Evolutionary conservation across 2,888 invertebrate species (phyloP).

Genomic region (Caenorhabditis wallacei): DNA sequence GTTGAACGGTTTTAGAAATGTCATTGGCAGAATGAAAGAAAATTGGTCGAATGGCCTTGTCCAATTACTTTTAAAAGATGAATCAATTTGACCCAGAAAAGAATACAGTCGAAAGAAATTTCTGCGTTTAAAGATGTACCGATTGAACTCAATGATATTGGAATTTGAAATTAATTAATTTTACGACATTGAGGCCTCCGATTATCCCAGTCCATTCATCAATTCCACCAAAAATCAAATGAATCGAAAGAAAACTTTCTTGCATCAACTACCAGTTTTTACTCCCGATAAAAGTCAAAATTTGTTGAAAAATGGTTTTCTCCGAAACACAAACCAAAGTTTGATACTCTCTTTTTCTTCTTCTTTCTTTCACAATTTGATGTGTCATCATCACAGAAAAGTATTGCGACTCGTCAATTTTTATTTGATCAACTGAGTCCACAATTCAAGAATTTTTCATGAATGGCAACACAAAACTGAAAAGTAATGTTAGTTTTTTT

Average conservation of each 20-base stretch:
- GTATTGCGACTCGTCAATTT: not conserved
- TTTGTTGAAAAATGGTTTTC: conserved; percentile 9
- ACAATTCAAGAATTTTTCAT: conserved; percentile 42
- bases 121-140: not conserved
- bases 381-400: conserved; percentile 49
- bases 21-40: conserved; percentile 22
- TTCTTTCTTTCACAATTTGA: conserved; percentile 4
- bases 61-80: conserved; percentile 13
- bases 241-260: too few relatives aligned
- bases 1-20: conserved; percentile 17
- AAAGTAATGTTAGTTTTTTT: conserved; percentile 25
- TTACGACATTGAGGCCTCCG: too few relatives aligned
- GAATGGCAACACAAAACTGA: conserved; percentile 53
- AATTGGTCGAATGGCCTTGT: conserved; percentile 27
- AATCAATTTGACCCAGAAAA: conserved; percentile 23
- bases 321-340: conserved; percentile 33
- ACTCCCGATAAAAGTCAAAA: not conserved
- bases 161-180: too few relatives aligned
- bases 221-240: too few relatives aligned
- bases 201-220: too few relatives aligned
- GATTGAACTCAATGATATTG: not conserved
- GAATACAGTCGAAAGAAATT: not conserved
- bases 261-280: conserved; percentile 1
- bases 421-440: conserved; percentile 61
- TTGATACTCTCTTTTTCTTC: conserved; percentile 23